A percentile compares a stretch with the other conserved stretches of the same genome.
phyloP scores from a whole-genome alignment of 2,113 vertebrate species.

The Myocastor coypus region DNA sequence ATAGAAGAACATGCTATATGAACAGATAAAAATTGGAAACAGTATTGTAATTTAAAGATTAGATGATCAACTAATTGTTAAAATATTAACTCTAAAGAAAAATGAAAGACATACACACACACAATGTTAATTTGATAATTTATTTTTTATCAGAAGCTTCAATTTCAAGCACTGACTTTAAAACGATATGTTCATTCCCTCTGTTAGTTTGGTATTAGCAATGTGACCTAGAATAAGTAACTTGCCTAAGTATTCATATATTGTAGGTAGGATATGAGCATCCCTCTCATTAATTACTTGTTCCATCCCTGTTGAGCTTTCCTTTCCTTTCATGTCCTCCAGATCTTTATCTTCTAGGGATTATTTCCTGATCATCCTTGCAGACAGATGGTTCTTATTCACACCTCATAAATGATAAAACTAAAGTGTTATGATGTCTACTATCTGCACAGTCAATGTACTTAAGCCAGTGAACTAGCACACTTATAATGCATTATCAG shows the following conservation, averaged over 20 bases:
- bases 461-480: background rate
- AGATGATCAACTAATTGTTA: background rate
- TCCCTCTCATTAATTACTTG: background rate
- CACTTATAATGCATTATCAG: background rate
- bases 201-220: background rate
- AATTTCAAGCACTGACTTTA: background rate
- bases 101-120: background rate
- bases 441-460: background rate
- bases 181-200: background rate
- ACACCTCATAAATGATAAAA: background rate
- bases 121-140: too few species aligned
- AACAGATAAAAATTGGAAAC: constrained; percentile 10
- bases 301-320: background rate
- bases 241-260: background rate
- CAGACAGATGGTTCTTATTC: background rate
- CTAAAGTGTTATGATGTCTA: background rate
- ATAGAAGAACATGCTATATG: background rate
- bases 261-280: background rate
- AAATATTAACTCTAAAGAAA: constrained; percentile 10
- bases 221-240: background rate
- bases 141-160: background rate
- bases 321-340: background rate
- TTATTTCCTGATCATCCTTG: background rate
- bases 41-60: background rate
- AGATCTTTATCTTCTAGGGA: background rate